Base-by-base conservation (phyloP, 92 coral and sea anemone genomes). In the Desmophyllum pertusum region DNA sequence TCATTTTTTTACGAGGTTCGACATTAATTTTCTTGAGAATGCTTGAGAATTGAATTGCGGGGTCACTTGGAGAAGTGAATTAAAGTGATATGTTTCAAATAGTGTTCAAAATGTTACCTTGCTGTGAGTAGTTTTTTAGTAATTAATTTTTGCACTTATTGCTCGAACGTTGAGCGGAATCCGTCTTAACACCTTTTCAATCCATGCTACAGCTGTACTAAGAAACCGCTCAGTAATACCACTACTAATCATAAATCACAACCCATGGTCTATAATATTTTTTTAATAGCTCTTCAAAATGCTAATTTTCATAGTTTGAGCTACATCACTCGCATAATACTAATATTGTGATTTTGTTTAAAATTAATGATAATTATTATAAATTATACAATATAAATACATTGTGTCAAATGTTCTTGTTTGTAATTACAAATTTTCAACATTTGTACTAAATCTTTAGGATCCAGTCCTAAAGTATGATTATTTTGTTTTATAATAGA, bases 301-400 rank as follows among this genome's bases (percentile, higher is more conserved):
- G 48, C 36, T 50, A 27, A 68, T 69, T 69, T 78, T 10, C 67
- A 69, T 40, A n/a, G 45, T 50, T 18, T 80, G 84, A 50, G 66
- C 68, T 50, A 50, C 77, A 80, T 14, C 76, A 80, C 76, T 46
- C 77, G n/a, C 6, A 46, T 46, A 11, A 33, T 31, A 42, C 67
- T 48, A 80, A 68, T 67, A 80, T 59, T 66, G 71, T 80, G 76
- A 51, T 50, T 66, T 48, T 52, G 45, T 45, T 33, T 38, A 36
- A 62, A 64, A 45, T 66, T 46, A 6, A 31, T 2, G 40, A 51
- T 30, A 38, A 35, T 31, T 52, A 51, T 52, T 48, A 70, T 37
- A 68, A 80, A 80, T 80, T 80, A 80, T 70, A 80, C 45, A 53
- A 42, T 82, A 82, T 82, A 82, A 71, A 82, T 82, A 82, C 79